Evolutionary conservation across 2,797 vertebrate genomes (phyloP).

Genomic region (Odontamblyopus rebecca): DNA sequence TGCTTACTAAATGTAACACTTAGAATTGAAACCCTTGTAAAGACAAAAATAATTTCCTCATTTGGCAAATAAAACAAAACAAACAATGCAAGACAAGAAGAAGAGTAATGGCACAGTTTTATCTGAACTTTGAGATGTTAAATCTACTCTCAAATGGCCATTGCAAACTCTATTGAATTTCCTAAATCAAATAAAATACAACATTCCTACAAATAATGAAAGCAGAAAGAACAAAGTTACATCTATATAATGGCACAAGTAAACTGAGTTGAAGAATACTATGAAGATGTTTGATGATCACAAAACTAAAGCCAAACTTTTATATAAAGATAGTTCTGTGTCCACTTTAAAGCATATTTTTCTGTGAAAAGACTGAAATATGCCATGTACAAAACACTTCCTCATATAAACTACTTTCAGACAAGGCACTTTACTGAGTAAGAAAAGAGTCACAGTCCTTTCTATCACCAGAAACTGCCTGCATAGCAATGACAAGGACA

Average conservation of each 20-base stretch:
- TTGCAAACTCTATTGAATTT: conserved; percentile 65
- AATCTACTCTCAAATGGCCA: conserved; percentile 31
- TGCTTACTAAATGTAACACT: conserved; percentile 46
- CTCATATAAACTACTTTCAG: conserved; percentile 93
- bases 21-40: conserved; percentile 41
- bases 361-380: conserved; percentile 89
- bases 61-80: conserved; percentile 65
- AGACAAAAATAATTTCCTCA: conserved; percentile 53
- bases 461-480: conserved; percentile 84
- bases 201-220: conserved; percentile 65
- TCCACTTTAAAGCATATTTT: conserved; percentile 85
- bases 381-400: conserved; percentile 88
- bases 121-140: conserved; percentile 46
- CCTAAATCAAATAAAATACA: conserved; percentile 59
- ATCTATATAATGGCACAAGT: conserved; percentile 75
- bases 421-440: conserved; percentile 98
- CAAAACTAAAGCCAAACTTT: conserved; percentile 74
- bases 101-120: conserved; percentile 65
- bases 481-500: conserved; percentile 84
- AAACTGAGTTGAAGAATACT: conserved; percentile 48
- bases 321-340: conserved; percentile 77
- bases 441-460: conserved; percentile 87
- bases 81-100: conserved; percentile 19
- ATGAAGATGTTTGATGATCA: conserved; percentile 63
- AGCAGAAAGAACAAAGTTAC: conserved; percentile 63